phyloP scores from a whole-genome alignment of 2,113 vertebrate species.

The Takifugu bimaculatus region DNA sequence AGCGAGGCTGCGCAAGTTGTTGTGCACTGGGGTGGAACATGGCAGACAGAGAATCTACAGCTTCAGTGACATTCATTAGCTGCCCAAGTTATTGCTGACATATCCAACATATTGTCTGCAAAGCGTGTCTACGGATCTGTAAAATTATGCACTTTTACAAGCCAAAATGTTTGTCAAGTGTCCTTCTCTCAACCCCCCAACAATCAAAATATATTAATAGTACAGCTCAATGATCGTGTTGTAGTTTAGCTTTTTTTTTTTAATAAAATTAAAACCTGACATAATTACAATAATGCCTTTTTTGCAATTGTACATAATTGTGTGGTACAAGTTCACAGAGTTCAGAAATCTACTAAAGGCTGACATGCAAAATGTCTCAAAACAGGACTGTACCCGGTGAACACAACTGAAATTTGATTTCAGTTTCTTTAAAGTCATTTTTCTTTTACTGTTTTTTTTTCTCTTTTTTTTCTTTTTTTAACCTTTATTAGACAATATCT shows the following conservation, averaged over 20 bases:
- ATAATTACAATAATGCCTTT: constrained; percentile 98
- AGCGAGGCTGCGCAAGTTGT: constrained; percentile 40
- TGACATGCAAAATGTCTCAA: constrained; percentile 98
- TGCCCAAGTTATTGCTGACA: constrained; percentile 99
- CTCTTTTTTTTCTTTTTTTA: constrained; percentile 46
- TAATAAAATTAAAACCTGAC: constrained; percentile 99
- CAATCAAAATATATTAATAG: constrained; percentile 99
- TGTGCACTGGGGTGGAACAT: constrained; percentile 51
- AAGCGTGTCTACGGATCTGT: constrained; percentile 95
- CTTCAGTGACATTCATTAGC: constrained; percentile 99
- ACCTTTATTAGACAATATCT: constrained; percentile 90
- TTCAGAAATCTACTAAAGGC: constrained; percentile 89
- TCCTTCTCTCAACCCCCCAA: constrained; percentile 46
- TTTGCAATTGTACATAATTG: constrained; percentile 93
- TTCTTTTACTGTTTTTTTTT: constrained; percentile 34
- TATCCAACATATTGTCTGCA: constrained; percentile 88
- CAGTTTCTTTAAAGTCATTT: constrained; percentile 76
- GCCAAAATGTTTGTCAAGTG: constrained; percentile 93
- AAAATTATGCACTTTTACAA: constrained; percentile 92
- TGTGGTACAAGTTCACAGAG: constrained; percentile 91
- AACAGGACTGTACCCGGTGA: constrained; percentile 95
- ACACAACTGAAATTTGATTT: constrained; percentile 92
- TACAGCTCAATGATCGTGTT: constrained; percentile 92
- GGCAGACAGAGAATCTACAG: constrained; percentile 86
- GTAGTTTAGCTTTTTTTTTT: constrained; percentile 77